Evolutionary conservation across 1,140 invertebrate species (phyloP), one percentile per base, ranked within the genome.

Genomic region (Drosophila nannoptera): DNA sequence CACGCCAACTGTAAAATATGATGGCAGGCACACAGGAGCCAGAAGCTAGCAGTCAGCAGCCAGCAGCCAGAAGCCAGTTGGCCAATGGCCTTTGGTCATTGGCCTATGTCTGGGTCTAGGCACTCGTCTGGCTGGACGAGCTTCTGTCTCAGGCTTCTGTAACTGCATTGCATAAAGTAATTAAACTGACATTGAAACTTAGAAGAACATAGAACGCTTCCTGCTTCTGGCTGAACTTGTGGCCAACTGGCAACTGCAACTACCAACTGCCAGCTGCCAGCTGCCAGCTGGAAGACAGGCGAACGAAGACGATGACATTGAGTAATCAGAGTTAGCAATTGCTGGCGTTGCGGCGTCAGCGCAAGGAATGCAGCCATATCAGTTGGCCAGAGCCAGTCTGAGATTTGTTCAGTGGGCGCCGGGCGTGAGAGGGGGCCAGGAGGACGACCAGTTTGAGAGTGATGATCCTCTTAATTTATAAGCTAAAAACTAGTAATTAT

Each of bases 381-480:
- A 86, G 62, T 80, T 67, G 59, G 71, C 58, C 16, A 22, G 22
- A 22, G 22, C 22, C 22, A 22, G 22, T 22, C 1, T 3, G 22
- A 22, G 22, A 22, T 22, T 22, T 22, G 1, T 22, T 29, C 16
- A 9, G 40, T 12, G 38, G 11, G 4, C 12, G 38, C n/a, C 0
- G 40, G 6, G n/a, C 0, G 40, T 5, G 16, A 8, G 16, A 22
- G 43, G 16, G 42, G 16, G 42, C 0, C 7, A 62, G 73, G 48
- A 48, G 64, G 55, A 31, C 78, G 80, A 86, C 80, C 80, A 81
- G 80, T 84, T 84, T 86, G n/a, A 50, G 69, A 84, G 80, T 84
- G 80, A 84, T 84, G 81, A 84, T 84, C 81, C 77, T 86, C 81
- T 84, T 84, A 84, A 84, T 84, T 84, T 84, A 84, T 87, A 84